Conservation (phyloP, 1,140 invertebrate genomes). For the Agraylea sexmaculata region DNA sequence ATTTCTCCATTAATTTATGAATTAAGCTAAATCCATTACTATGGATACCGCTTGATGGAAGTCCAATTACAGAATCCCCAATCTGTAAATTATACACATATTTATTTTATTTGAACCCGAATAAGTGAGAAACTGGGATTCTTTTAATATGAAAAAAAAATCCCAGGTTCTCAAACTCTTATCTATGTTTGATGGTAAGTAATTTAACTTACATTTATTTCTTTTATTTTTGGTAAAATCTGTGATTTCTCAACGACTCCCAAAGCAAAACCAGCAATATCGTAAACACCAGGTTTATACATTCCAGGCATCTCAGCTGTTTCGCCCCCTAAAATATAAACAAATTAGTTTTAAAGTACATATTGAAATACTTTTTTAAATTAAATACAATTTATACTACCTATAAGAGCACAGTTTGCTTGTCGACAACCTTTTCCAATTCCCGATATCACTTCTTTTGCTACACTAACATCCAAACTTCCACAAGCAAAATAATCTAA, state of each 20-base stretch:
- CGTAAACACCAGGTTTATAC: slow-evolving; percentile 78
- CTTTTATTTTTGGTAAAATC: slow-evolving; percentile 59
- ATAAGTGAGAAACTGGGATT: too few relatives aligned
- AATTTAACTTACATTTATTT: slow-evolving; percentile 43
- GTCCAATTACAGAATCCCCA: slow-evolving; percentile 76
- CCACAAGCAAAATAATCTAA: slow-evolving; percentile 93
- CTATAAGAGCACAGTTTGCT: slow-evolving; percentile 78
- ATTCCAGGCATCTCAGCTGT: slow-evolving; percentile 95
- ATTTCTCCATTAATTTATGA: slow-evolving; percentile 65
- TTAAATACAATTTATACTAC: too few relatives aligned
- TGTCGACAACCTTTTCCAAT: slow-evolving; percentile 72
- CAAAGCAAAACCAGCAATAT: slow-evolving; percentile 90
- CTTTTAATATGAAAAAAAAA: too few relatives aligned
- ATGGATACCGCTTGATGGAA: slow-evolving; percentile 83
- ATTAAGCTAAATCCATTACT: slow-evolving; percentile 95
- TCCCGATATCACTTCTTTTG: slow-evolving; percentile 64
- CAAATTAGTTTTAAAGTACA: background rate
- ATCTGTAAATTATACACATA: slow-evolving; percentile 27
- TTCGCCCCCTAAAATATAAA: slow-evolving; percentile 60
- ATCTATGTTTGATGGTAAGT: background rate
- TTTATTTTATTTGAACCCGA: too few relatives aligned
- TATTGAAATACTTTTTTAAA: background rate
- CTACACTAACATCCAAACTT: slow-evolving; percentile 57
- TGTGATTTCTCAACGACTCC: slow-evolving; percentile 72
- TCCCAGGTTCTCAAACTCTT: too few relatives aligned